These are phyloP conservation scores for Microtus ochrogaster DNA, from an alignment of 2,113 vertebrate species.

Conservation along the genomic window DNA sequence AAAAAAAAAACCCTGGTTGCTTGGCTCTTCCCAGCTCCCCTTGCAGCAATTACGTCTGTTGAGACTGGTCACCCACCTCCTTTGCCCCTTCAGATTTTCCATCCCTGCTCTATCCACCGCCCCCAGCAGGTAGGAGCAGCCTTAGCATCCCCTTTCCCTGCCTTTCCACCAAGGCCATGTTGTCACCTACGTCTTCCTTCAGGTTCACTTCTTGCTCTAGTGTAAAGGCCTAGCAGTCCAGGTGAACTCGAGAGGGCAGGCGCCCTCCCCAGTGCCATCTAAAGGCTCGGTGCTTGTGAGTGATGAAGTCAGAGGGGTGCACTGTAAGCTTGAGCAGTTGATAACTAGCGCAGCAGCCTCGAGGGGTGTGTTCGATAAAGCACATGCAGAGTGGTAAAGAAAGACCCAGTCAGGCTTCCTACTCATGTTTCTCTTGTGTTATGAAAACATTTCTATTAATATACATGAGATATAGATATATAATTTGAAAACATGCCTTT, in stretches of 20 bases:
- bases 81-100: not conserved
- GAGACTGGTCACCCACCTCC: too few species aligned
- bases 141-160: not conserved
- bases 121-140: not conserved
- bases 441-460: not conserved
- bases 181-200: not conserved
- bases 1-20: not conserved
- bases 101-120: rapidly evolving
- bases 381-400: too few species aligned
- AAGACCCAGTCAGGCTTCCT: not conserved
- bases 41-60: not conserved
- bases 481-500: not conserved
- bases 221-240: not conserved
- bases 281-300: not conserved
- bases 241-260: not conserved
- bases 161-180: not conserved
- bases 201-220: not conserved
- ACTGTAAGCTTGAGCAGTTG: not conserved
- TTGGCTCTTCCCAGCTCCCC: not conserved
- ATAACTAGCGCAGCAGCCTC: not conserved
- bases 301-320: not conserved
- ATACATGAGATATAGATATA: too few species aligned
- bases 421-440: not conserved
- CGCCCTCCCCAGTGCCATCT: not conserved
- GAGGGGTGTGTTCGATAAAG: rapidly evolving